Evolutionary conservation across 2,113 vertebrate species (phyloP), one percentile per base, ranked within the genome.

Genomic region (Scolopax mira): DNA sequence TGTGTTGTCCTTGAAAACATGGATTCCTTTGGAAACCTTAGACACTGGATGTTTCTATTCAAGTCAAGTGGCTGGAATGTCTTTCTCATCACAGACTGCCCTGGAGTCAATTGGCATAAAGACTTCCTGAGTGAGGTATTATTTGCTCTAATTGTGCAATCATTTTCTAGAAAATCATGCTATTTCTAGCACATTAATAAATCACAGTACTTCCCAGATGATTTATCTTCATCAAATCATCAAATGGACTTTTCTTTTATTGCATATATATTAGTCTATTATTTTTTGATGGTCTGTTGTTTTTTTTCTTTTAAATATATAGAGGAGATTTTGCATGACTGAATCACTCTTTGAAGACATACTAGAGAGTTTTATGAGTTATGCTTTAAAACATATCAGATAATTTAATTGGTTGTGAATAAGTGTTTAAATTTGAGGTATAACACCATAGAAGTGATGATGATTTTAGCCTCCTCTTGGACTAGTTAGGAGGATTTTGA

Each of bases 401-500:
- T 77, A 9, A 61, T 52, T 92, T 54, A 52, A 18, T 14, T 79
- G 31, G 15, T 57, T 74, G 37, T 42, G 25, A 78, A 57, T 85
- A 69, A 77, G 8, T 61, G 46, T 89, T 97, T 91, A 80, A 78
- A 85, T 89, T 70, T 85, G 33, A 91, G 35, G 7, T 61, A 80
- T 37, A 85, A 85, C 69, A 14, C 28, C 30, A 74, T 41, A 74
- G 48, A 85, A 93, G 9, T 65, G 7, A 85, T 80, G 58, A 79
- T 72, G 54, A 72, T 88, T 94, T 95, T 90, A 82, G 41, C 5
- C 33, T 22, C n/a, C 25, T 49, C 49, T 88, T 75, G 49, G 49
- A 64, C 33, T 90, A 70, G 42, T 88, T 90, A 77, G 64, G 49
- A 86, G 33, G 60, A 89, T 81, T 95, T 90, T 69, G 61, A 84